Evolutionary conservation across 2,113 vertebrate genomes (phyloP).

Genomic region (Syrmaticus mikado): DNA sequence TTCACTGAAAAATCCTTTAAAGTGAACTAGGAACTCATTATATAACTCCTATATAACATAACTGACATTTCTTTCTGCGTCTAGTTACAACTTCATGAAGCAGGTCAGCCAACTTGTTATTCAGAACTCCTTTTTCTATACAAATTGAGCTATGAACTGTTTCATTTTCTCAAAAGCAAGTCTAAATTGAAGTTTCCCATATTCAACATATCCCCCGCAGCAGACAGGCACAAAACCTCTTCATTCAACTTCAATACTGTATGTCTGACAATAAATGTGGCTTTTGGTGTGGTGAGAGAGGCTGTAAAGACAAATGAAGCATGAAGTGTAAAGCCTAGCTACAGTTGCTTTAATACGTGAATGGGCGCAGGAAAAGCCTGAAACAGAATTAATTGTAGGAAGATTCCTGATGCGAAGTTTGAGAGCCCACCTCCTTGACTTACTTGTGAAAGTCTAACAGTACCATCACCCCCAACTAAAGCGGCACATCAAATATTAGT

Average conservation of each 20-base stretch:
- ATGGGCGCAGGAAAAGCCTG: slow-evolving; percentile 64
- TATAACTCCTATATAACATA: neutral
- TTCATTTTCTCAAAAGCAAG: neutral
- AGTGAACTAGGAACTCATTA: neutral
- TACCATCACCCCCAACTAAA: neutral
- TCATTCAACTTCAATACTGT: neutral
- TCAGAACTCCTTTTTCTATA: neutral
- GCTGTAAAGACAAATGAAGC: neutral
- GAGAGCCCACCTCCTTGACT: slow-evolving; percentile 35
- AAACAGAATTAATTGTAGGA: slow-evolving; percentile 65
- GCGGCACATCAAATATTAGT: neutral
- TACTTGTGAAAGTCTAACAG: slow-evolving; percentile 10
- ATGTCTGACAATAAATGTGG: neutral
- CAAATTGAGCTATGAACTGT: neutral
- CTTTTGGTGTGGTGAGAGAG: neutral
- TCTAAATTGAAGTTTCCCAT: neutral
- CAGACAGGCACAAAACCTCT: neutral
- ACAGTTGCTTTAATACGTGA: neutral
- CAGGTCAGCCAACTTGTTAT: neutral
- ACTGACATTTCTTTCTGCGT: neutral
- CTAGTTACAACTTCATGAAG: neutral
- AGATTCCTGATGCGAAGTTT: slow-evolving; percentile 75
- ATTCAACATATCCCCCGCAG: neutral
- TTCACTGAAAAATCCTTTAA: neutral
- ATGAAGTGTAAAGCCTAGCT: neutral